Percentiles rank a stretch among this genome's conserved stretches.
Conservation (phyloP, 2,797 vertebrate genomes). For the Premnoplex brunnescens region DNA sequence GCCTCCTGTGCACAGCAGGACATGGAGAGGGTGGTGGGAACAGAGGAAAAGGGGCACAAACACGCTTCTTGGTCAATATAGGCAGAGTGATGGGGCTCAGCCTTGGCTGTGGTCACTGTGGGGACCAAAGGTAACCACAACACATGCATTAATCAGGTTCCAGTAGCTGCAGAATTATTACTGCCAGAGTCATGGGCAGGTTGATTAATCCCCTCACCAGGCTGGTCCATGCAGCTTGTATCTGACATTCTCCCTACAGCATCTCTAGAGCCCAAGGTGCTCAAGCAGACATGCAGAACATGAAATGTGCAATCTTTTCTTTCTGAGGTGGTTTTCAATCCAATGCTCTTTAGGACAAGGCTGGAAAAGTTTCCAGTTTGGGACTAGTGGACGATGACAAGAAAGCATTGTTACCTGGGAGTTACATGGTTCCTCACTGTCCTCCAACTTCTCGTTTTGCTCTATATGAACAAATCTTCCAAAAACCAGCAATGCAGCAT, state of each 20-base stretch:
- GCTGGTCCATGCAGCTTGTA: neutral
- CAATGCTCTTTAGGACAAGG: neutral
- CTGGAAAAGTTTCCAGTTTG: neutral
- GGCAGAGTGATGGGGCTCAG: neutral
- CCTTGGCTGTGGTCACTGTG: neutral
- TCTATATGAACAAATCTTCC: neutral
- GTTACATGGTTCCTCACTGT: neutral
- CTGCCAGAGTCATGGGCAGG: neutral
- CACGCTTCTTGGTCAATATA: fast-evolving
- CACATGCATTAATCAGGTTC: fast-evolving
- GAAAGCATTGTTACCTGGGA: neutral
- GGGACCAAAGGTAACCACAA: neutral
- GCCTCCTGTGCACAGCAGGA: neutral
- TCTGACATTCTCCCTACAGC: neutral
- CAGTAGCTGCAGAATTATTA: neutral
- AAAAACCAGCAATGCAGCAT: slow-evolving; percentile 27
- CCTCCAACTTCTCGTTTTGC: neutral
- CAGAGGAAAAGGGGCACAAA: neutral
- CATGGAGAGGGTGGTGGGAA: neutral
- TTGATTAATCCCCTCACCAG: neutral
- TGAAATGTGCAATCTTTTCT: neutral
- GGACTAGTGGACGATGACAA: neutral
- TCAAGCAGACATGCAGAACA: neutral
- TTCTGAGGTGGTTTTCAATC: neutral
- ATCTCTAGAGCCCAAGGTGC: neutral